These are phyloP conservation scores for Typhlichthys eigenmanni DNA, from an alignment of 2,797 vertebrate species.

Conservation along the genomic window DNA sequence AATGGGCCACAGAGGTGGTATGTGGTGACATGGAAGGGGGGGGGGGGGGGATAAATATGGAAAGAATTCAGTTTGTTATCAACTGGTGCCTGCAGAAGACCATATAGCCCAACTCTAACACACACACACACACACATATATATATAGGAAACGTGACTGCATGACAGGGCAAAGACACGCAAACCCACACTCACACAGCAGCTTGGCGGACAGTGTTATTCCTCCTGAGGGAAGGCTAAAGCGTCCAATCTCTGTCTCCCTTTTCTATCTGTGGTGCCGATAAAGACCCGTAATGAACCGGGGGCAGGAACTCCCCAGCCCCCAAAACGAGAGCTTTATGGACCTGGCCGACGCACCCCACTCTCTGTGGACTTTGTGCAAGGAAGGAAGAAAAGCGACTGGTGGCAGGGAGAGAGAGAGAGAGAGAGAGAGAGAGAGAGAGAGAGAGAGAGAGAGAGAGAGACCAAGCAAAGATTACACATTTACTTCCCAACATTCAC, in stretches of 20 bases:
- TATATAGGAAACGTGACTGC: conserved; percentile 29
- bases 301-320: conserved; percentile 43
- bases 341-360: conserved; percentile 54
- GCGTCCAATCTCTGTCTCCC: conserved; percentile 71
- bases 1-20: neutral
- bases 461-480: conserved; percentile 62
- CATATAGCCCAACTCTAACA: neutral
- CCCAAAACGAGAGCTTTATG: neutral
- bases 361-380: conserved; percentile 70
- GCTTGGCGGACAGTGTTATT: conserved; percentile 55
- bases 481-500: conserved; percentile 71
- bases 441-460: neutral
- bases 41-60: conserved; percentile 43
- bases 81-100: conserved; percentile 58
- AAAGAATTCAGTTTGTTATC: conserved; percentile 72
- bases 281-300: conserved; percentile 77
- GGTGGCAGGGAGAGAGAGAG: conserved; percentile 19
- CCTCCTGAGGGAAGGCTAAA: conserved; percentile 65
- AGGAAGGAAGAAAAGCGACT: conserved; percentile 19
- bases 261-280: conserved; percentile 75
- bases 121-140: conserved; percentile 16
- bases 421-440: conserved; percentile 1
- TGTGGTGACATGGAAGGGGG: neutral
- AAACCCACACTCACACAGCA: conserved; percentile 24
- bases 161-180: conserved; percentile 46